Evolutionary conservation across 2,888 invertebrate genomes (phyloP).

Genomic region (Adelphocoris suturalis): DNA sequence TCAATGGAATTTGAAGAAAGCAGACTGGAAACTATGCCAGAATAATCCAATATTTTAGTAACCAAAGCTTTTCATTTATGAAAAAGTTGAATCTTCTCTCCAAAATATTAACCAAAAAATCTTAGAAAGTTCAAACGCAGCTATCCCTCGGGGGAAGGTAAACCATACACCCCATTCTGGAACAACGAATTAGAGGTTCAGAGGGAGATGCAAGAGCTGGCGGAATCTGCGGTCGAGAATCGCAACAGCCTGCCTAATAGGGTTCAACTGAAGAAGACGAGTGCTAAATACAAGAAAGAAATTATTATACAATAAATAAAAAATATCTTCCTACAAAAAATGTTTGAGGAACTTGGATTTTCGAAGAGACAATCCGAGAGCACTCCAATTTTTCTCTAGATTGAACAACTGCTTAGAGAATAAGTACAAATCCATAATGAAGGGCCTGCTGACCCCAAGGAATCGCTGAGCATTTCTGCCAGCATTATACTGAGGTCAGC

Average conservation of each 20-base stretch:
- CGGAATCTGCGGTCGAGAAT: neutral
- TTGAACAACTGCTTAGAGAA: neutral
- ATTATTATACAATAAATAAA: neutral
- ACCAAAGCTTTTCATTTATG: slow-evolving; percentile 12
- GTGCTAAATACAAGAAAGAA: neutral
- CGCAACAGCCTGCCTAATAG: neutral
- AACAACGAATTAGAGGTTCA: neutral
- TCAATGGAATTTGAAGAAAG: slow-evolving; percentile 58
- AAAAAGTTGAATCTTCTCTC: slow-evolving; percentile 40
- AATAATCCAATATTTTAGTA: slow-evolving; percentile 22
- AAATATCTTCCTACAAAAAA: neutral
- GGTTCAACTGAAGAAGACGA: slow-evolving; percentile 4
- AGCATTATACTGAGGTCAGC: too few relatives aligned
- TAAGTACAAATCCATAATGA: neutral
- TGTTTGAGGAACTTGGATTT: slow-evolving; percentile 26
- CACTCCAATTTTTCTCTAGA: slow-evolving; percentile 28
- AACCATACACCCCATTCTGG: slow-evolving; percentile 43
- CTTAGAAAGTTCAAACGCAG: slow-evolving; percentile 5
- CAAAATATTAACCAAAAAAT: slow-evolving; percentile 10
- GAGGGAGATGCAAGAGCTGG: slow-evolving; percentile 13
- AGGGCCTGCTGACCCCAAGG: neutral
- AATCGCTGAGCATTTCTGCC: too few relatives aligned
- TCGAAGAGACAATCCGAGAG: slow-evolving; percentile 14
- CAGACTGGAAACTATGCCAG: slow-evolving; percentile 32
- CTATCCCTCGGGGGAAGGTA: slow-evolving; percentile 44